Percentiles rank a stretch among this genome's conserved stretches.
phyloP scores from a whole-genome alignment of 1,140 invertebrate species.

The Drosophila simulans region DNA sequence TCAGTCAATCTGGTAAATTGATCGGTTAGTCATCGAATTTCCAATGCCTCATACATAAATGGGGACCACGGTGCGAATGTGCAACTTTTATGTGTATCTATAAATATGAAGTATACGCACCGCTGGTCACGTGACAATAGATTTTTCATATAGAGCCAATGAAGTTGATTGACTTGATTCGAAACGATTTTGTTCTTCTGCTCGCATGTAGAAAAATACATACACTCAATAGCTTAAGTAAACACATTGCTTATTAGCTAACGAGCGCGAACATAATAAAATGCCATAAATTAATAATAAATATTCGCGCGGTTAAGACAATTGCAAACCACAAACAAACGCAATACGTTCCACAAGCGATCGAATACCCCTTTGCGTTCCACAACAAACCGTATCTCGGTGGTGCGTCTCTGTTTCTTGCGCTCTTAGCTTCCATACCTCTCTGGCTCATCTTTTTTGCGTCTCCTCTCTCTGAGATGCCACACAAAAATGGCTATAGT shows the following conservation, averaged over 20 bases:
- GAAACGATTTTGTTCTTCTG: not conserved
- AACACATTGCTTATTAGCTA: constrained; percentile 46
- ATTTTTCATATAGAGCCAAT: constrained; percentile 3
- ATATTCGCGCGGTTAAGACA: constrained; percentile 44
- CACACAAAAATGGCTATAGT: not conserved
- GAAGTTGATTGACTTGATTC: constrained; percentile 3
- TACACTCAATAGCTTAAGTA: constrained; percentile 30
- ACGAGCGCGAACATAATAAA: constrained; percentile 45
- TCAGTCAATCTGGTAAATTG: constrained; percentile 8
- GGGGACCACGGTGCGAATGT: constrained; percentile 40
- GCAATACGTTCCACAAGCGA: constrained; percentile 22
- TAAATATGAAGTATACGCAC: constrained; percentile 54
- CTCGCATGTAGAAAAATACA: not conserved
- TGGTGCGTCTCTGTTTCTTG: not conserved
- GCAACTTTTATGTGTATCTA: constrained; percentile 3
- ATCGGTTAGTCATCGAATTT: constrained; percentile 13
- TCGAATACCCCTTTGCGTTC: constrained; percentile 41
- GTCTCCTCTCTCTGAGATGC: not conserved
- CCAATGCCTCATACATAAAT: constrained; percentile 4
- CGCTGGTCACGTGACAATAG: constrained; percentile 22
- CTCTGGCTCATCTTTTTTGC: not conserved
- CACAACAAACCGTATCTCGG: constrained; percentile 17
- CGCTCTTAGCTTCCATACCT: not conserved
- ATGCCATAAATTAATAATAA: constrained; percentile 63
- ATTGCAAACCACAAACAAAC: constrained; percentile 42